phyloP scores from a whole-genome alignment of 1,140 invertebrate genomes.

The Copidosoma floridanum region DNA sequence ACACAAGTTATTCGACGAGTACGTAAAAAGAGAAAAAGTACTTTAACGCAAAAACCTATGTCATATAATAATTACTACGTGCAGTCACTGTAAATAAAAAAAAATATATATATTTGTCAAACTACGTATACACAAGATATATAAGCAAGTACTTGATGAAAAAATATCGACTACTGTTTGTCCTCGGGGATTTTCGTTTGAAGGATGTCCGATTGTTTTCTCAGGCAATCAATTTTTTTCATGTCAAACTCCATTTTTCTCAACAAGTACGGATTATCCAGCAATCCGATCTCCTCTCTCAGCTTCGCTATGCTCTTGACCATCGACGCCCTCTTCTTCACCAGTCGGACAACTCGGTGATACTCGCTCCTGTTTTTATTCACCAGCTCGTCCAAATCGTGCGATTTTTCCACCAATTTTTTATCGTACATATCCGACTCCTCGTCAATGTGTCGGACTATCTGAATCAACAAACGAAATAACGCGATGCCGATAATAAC shows the following conservation, averaged over 20 bases:
- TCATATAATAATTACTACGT: too few species aligned
- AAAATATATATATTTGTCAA: too few species aligned
- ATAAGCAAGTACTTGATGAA: too few species aligned
- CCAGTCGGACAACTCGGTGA: neutral
- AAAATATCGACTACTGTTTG: too few species aligned
- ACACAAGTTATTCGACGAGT: neutral
- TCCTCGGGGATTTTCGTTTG: neutral
- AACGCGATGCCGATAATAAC: too few species aligned
- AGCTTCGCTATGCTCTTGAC: slow-evolving; percentile 3
- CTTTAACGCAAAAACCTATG: too few species aligned
- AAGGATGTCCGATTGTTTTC: neutral
- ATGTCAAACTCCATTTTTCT: slow-evolving; percentile 12
- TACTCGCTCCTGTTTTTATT: neutral
- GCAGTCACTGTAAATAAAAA: too few species aligned
- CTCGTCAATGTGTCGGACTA: slow-evolving; percentile 7
- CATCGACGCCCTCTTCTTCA: neutral
- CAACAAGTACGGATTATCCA: slow-evolving; percentile 1
- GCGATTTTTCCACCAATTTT: neutral
- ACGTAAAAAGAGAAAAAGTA: neutral
- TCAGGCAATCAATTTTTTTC: neutral
- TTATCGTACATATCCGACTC: slow-evolving; percentile 7
- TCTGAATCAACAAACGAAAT: slow-evolving; percentile 4
- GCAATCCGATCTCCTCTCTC: slow-evolving; percentile 4
- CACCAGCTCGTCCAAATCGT: neutral
- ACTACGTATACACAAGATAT: too few species aligned